Evolutionary conservation across 2,113 vertebrate genomes (phyloP).

Genomic region (Vicugna pacos): DNA sequence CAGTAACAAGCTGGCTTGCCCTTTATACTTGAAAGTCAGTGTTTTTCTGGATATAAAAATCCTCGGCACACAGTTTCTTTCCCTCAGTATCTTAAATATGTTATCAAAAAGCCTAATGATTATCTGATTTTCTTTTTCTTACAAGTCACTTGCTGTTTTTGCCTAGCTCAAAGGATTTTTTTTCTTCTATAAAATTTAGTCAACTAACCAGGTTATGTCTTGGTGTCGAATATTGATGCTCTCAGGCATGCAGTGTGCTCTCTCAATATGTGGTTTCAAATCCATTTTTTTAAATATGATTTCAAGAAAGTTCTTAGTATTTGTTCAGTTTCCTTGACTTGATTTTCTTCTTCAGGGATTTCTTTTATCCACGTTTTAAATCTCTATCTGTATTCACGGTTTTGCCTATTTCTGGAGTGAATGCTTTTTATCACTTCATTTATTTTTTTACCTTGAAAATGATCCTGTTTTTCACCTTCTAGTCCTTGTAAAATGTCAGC

Average conservation of each 20-base stretch:
- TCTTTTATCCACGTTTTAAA: not conserved
- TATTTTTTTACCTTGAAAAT: not conserved
- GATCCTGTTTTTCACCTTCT: not conserved
- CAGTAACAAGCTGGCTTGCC: not conserved
- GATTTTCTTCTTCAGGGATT: not conserved
- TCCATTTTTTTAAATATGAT: not conserved
- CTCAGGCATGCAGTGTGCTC: not conserved
- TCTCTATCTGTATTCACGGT: not conserved
- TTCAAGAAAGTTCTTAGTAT: not conserved
- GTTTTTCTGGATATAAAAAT: conserved; percentile 22
- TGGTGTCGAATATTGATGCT: not conserved
- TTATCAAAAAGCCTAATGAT: not conserved
- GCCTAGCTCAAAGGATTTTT: not conserved
- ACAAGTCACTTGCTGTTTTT: not conserved
- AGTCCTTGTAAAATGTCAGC: not conserved
- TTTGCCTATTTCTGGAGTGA: not conserved
- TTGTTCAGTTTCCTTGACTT: conserved; percentile 18
- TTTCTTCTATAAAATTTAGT: not conserved
- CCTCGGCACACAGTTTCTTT: not conserved
- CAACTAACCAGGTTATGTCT: not conserved
- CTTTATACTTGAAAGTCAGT: conserved; percentile 23
- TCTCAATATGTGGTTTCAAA: not conserved
- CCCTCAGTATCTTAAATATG: not conserved
- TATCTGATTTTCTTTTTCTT: conserved; percentile 4
- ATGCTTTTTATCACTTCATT: not conserved